These are phyloP conservation scores for Sciurus vulgaris DNA, from an alignment of 2,797 vertebrate species.

Conservation along the genomic window DNA sequence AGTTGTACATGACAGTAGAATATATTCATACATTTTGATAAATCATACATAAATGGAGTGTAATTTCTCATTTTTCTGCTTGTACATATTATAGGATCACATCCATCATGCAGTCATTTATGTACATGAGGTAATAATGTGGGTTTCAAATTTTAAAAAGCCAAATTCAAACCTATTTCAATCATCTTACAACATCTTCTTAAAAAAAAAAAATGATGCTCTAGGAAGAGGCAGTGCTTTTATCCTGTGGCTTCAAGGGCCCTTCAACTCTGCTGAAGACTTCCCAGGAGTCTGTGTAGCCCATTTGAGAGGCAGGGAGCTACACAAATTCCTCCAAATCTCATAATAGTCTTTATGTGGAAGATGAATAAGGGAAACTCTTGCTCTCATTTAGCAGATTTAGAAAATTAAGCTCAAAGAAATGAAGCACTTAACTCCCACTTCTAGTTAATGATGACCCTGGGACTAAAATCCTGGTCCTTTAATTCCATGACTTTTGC, in stretches of 20 bases:
- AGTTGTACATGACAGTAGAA: too few relatives aligned
- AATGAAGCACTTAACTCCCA: constrained; percentile 16
- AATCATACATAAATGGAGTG: too few relatives aligned
- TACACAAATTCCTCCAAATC: not conserved
- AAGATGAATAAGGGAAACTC: constrained; percentile 28
- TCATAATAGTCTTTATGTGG: constrained; percentile 14
- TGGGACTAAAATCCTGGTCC: not conserved
- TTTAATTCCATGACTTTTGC: constrained; percentile 19
- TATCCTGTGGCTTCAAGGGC: constrained; percentile 29
- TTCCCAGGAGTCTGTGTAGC: not conserved
- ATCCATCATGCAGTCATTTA: too few relatives aligned
- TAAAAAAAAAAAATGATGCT: not conserved
- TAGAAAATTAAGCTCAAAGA: constrained; percentile 46
- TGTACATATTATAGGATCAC: too few relatives aligned
- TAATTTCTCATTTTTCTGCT: too few relatives aligned
- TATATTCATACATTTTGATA: too few relatives aligned
- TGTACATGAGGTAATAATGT: too few relatives aligned
- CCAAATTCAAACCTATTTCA: not conserved
- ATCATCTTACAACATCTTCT: not conserved
- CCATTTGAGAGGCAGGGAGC: not conserved
- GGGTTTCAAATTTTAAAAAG: not conserved
- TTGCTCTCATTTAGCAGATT: constrained; percentile 32
- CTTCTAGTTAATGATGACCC: not conserved
- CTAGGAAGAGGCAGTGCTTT: not conserved
- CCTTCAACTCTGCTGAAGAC: not conserved